A percentile compares a stretch with the other conserved stretches of the same genome.
Conservation (phyloP, 1,140 invertebrate species). For the Oscheius sp. region DNA sequence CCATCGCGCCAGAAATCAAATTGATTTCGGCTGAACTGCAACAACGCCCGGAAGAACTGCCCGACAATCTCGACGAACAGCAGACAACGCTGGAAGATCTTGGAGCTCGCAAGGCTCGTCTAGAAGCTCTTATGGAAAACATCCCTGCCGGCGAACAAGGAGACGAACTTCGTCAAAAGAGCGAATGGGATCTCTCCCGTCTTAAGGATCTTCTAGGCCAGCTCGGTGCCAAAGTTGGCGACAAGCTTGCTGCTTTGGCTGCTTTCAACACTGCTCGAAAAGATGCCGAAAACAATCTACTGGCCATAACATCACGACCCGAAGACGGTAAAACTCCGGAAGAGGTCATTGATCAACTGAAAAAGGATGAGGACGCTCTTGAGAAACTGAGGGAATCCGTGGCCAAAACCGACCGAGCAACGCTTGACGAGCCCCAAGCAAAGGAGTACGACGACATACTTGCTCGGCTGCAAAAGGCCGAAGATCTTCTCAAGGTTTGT, state of each 20-base stretch:
- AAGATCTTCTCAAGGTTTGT: constrained; percentile 17
- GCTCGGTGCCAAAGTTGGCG: constrained; percentile 46
- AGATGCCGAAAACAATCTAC: constrained; percentile 29
- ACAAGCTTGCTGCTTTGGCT: constrained; percentile 51
- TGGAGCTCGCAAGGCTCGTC: constrained; percentile 41
- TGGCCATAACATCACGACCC: constrained; percentile 10
- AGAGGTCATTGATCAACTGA: constrained; percentile 24
- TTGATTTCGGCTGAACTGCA: constrained; percentile 18
- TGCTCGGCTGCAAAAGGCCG: constrained; percentile 13
- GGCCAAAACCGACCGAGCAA: constrained; percentile 5
- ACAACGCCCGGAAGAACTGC: constrained; percentile 19
- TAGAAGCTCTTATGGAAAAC: constrained; percentile 39
- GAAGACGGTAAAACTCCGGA: constrained; percentile 3
- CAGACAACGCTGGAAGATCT: constrained; percentile 37
- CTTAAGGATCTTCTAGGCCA: constrained; percentile 44
- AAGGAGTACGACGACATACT: constrained; percentile 23
- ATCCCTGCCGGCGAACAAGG: constrained; percentile 39
- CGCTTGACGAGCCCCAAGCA: constrained; percentile 21
- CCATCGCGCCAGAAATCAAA: constrained; percentile 24
- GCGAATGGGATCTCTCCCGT: constrained; percentile 44
- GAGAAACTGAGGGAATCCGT: constrained; percentile 7
- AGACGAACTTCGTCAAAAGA: constrained; percentile 46
- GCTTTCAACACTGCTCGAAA: constrained; percentile 40
- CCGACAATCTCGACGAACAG: constrained; percentile 40
- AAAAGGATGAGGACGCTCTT: constrained; percentile 23